Base-by-base conservation (phyloP, 2,797 vertebrate genomes). In the Xenentodon cancila region DNA sequence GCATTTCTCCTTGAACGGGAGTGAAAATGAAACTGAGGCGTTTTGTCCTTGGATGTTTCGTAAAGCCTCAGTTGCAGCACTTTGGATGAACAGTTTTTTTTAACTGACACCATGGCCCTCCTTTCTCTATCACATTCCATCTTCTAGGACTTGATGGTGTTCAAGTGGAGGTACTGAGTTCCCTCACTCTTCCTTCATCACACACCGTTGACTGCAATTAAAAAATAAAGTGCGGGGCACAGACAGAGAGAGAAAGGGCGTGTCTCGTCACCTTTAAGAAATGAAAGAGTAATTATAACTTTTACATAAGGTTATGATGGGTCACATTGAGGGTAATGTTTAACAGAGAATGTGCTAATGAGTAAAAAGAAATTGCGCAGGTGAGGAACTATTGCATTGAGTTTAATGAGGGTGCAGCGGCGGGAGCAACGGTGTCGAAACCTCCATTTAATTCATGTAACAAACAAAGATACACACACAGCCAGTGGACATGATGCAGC, bases 381-480 rank as follows among this genome's bases (percentile, higher is more conserved):
- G 32, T 16, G 42, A 53, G 37, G 34, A 53, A 43, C 53, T 11
- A 47, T 34, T 42, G 44, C 58, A 43, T 71, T 71, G 37, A 3
- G 21, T 75, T 64, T 83, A 76, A 81, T 77, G 66, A 83, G 73
- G 53, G 60, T 45, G 58, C 19, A 72, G 58, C 43, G 4, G 22
- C 22, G 20, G 62, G 66, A 66, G 72, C 71, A 53, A 21, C 59
- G 8, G 66, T 68, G 79, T 79, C 74, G 45, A 54, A 75, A 61
- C 68, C 75, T 73, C 58, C 12, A 74, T 82, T 84, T 82, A 77
- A 84, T 79, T 70, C 57, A 61, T 40, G 62, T 15, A 71, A 51
- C 66, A 79, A 84, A 83, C 75, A 82, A 82, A 83, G 73, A 42
- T 50, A 79, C 79, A 68, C 75, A 73, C 53, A 73, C 53, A 60